Base-by-base conservation (phyloP, 2,888 invertebrate species). In the Sylvicola cinctus region DNA sequence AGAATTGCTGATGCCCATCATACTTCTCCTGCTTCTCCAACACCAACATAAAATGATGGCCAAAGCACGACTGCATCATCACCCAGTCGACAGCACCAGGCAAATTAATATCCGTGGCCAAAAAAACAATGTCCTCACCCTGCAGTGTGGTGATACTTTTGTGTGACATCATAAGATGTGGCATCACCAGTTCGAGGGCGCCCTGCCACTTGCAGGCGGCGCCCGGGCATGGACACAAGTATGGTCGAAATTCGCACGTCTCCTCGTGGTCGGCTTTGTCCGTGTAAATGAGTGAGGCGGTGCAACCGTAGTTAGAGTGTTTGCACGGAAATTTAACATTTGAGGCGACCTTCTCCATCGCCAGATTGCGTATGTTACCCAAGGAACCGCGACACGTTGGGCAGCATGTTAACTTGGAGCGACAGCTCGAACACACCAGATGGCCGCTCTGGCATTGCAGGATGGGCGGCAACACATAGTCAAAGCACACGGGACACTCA, bases 31-130 rank as follows among this genome's bases (percentile, higher is more conserved):
- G 91, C 55, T 96, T 96, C 55, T 98, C 98, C 33, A 99, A 68
- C 25, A 99, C 96, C 43, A 99, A 68, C 96, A 99, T 98, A 52
- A 99, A 99, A 59, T 96, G 90, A 54, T 93, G 93, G 36, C 90
- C 91, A 57, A 96, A 99, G 60, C 98, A 99, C 17, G 91, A 91
- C 62, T 99, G 98, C 96, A 99, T 98, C 98, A 99, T 99, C 3
- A 90, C 90, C 95, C 95, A 96, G 58, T 96, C 95, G 8, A 96
- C 95, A 23, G 95, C 96, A 38, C 98, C 98, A 6, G 96, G 96
- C 43, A 99, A 70, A 63, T 96, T 98, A 40, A 99, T 98, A 58
- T 99, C 98, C 27, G 98, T 99, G 2, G 98, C 98, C 46, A 99
- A 64, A 60, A 99, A 99, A 34, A 99, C 98, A 47, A 99, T 99